Conservation (phyloP, 1,140 invertebrate genomes). For the Plectrocnemia conspersa region DNA sequence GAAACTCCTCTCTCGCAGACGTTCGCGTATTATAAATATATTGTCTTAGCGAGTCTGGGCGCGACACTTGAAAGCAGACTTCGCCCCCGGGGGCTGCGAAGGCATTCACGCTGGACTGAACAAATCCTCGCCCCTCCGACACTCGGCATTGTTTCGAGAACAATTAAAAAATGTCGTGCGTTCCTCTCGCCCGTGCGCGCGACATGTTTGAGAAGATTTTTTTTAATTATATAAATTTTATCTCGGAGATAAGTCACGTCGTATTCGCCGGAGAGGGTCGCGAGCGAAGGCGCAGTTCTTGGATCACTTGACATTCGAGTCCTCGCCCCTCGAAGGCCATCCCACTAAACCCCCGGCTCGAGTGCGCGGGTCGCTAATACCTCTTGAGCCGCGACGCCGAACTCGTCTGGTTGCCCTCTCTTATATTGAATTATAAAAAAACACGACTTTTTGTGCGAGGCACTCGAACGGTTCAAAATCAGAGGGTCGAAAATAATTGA, state of each 20-base stretch:
- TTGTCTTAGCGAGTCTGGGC: too few relatives aligned
- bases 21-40: conserved; percentile 9
- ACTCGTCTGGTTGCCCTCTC: neutral
- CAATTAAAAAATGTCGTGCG: neutral
- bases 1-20: neutral
- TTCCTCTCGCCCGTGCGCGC: neutral
- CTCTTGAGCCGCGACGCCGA: conserved; percentile 9
- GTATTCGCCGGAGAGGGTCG: neutral
- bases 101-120: conserved; percentile 15
- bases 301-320: conserved; percentile 19
- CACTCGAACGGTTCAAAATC: conserved; percentile 3
- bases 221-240: neutral
- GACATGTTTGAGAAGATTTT: neutral
- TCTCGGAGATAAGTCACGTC: conserved; percentile 5
- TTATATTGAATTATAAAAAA: conserved; percentile 18
- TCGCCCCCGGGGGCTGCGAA: conserved; percentile 7
- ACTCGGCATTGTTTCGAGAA: conserved; percentile 9
- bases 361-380: conserved; percentile 13
- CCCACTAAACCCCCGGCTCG: too few relatives aligned
- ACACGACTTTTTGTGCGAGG: conserved; percentile 8
- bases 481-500: too few relatives aligned
- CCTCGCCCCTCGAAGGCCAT: neutral
- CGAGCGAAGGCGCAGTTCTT: neutral
- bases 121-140: conserved; percentile 6
- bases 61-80: neutral